phyloP scores from a whole-genome alignment of 2,888 invertebrate genomes.

The Conops quadrifasciatus region DNA sequence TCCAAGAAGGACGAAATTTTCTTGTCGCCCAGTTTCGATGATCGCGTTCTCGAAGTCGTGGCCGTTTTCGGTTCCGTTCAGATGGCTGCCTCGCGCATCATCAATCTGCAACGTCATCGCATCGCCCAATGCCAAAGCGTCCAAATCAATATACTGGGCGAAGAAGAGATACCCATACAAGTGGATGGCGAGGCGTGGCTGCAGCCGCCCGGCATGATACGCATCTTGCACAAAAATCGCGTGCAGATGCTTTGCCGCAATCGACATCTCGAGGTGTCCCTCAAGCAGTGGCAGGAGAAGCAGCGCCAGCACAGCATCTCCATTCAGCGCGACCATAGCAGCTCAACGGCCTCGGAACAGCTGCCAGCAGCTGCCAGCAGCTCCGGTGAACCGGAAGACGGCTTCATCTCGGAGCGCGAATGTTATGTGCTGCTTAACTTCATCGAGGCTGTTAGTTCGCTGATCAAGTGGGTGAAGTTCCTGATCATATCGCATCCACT shows the following conservation, averaged over 20 bases:
- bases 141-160: constrained; percentile 93
- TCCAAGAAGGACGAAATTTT: constrained; percentile 91
- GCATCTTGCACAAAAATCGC: constrained; percentile 95
- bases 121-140: constrained; percentile 97
- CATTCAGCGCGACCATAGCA: constrained; percentile 66
- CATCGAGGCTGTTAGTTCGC: constrained; percentile 82
- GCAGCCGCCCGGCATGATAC: constrained; percentile 94
- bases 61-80: constrained; percentile 98
- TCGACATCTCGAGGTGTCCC: constrained; percentile 86
- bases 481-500: constrained; percentile 74
- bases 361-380: constrained; percentile 40
- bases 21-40: constrained; percentile 93
- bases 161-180: constrained; percentile 92
- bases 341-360: constrained; percentile 60
- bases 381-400: constrained; percentile 59
- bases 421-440: constrained; percentile 73
- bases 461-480: constrained; percentile 84
- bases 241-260: constrained; percentile 96
- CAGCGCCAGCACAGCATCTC: constrained; percentile 71
- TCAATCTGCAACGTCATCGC: constrained; percentile 95
- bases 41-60: constrained; percentile 94
- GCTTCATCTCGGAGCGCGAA: constrained; percentile 66
- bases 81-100: constrained; percentile 94
- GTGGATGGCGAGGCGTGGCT: constrained; percentile 99
- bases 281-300: constrained; percentile 88